Percentiles rank a stretch among this genome's conserved stretches.
Evolutionary conservation across 2,113 vertebrate genomes (phyloP).

Genomic region (Cyprinodon tularosa): DNA sequence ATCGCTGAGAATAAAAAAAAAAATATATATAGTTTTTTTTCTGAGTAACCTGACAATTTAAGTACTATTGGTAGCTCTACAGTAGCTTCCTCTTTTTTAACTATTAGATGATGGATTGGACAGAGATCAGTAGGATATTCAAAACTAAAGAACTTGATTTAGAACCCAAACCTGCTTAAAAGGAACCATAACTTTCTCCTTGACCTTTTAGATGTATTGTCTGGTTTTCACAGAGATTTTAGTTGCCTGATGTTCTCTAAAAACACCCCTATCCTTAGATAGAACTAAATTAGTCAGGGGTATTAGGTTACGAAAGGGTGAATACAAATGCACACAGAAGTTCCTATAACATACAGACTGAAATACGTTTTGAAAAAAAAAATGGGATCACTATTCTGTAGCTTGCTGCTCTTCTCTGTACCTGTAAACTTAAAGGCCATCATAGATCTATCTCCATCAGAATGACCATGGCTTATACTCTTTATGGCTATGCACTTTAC

Average conservation of each 20-base stretch:
- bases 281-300: background rate
- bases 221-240: too few relatives aligned
- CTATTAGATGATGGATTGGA: too few relatives aligned
- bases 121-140: background rate
- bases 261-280: background rate
- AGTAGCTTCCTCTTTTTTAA: too few relatives aligned
- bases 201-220: background rate
- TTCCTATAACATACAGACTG: background rate
- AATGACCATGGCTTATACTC: slow-evolving; percentile 37
- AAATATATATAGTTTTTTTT: too few relatives aligned
- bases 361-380: background rate
- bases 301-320: too few relatives aligned
- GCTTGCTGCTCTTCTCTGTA: slow-evolving; percentile 26
- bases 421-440: slow-evolving; percentile 36
- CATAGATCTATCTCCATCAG: slow-evolving; percentile 10
- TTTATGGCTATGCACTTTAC: slow-evolving; percentile 40
- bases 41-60: too few relatives aligned
- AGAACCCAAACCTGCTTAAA: background rate
- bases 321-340: background rate
- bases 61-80: too few relatives aligned
- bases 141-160: background rate
- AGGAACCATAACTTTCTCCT: too few relatives aligned
- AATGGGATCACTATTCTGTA: background rate
- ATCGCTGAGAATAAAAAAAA: too few relatives aligned
- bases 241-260: too few relatives aligned